phyloP scores from a whole-genome alignment of 1,140 invertebrate species.

The Bombus pyrosoma region DNA sequence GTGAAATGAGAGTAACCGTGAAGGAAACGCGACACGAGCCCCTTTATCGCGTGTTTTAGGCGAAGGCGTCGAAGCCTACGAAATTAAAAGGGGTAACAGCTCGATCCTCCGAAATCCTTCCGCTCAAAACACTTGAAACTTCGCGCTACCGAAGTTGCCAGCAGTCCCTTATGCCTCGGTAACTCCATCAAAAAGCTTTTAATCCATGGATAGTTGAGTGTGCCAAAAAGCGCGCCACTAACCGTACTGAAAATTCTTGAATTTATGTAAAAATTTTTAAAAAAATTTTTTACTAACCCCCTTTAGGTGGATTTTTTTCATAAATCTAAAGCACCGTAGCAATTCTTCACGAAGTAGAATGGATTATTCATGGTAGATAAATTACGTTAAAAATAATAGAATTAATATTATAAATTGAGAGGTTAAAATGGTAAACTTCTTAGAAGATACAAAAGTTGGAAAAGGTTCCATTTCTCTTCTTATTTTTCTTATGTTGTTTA shows the following conservation, averaged over 20 bases:
- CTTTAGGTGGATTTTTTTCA: background rate
- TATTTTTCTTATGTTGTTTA: background rate
- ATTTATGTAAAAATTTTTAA: background rate
- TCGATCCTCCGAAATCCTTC: constrained; percentile 67
- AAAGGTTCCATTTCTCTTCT: background rate
- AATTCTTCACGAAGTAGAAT: background rate
- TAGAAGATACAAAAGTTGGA: background rate
- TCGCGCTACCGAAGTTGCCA: constrained; percentile 55
- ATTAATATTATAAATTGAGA: background rate
- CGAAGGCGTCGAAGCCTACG: constrained; percentile 53
- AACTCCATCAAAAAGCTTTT: constrained; percentile 46
- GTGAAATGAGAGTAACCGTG: constrained; percentile 24
- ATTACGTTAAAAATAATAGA: no score
- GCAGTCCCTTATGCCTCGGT: constrained; percentile 41
- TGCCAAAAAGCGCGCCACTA: constrained; percentile 17
- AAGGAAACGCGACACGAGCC: constrained; percentile 41
- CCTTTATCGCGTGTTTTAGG: constrained; percentile 50
- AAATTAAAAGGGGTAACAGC: constrained; percentile 62
- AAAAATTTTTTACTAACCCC: background rate
- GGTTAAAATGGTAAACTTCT: background rate
- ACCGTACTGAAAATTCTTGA: constrained; percentile 6
- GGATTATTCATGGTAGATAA: no score
- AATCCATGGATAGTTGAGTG: constrained; percentile 43
- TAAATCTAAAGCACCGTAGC: background rate
- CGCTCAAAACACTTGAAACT: constrained; percentile 68